These are phyloP conservation scores for Silurus asotus DNA, from an alignment of 2,113 vertebrate genomes.

Conservation along the genomic window DNA sequence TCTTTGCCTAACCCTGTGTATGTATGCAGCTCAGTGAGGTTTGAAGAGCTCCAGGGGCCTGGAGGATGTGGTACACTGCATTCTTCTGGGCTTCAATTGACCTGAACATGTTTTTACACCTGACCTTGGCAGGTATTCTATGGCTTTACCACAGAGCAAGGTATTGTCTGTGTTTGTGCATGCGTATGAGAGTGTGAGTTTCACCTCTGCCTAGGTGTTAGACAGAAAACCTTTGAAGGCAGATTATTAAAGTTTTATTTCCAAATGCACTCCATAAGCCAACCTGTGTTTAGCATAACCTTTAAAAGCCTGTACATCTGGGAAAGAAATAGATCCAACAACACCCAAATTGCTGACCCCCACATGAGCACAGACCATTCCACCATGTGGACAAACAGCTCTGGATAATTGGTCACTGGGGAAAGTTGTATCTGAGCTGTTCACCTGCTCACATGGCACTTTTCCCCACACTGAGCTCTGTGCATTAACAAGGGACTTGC, in stretches of 20 bases:
- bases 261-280: background rate
- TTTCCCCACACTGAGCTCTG: slow-evolving; percentile 24
- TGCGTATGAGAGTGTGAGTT: background rate
- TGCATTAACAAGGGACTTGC: background rate
- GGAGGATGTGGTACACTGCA: slow-evolving; percentile 8
- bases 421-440: slow-evolving; percentile 10
- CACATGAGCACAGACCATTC: slow-evolving; percentile 24
- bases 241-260: slow-evolving; percentile 4
- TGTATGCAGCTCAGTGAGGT: slow-evolving; percentile 37
- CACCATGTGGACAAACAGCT: slow-evolving; percentile 37
- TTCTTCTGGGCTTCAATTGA: slow-evolving; percentile 37
- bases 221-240: background rate
- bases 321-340: slow-evolving; percentile 9
- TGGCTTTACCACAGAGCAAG: background rate
- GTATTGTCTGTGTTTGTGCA: slow-evolving; percentile 8
- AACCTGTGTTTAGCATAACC: background rate
- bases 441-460: slow-evolving; percentile 22
- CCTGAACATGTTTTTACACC: slow-evolving; percentile 36
- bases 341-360: slow-evolving; percentile 36
- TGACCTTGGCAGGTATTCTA: slow-evolving; percentile 29
- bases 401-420: slow-evolving; percentile 52
- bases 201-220: slow-evolving; percentile 3
- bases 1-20: background rate
- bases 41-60: slow-evolving; percentile 32
- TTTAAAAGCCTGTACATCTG: background rate